Percentiles rank a stretch among this genome's conserved stretches.
phyloP scores from a whole-genome alignment of 2,797 vertebrate genomes.

The Graptemys geographica region DNA sequence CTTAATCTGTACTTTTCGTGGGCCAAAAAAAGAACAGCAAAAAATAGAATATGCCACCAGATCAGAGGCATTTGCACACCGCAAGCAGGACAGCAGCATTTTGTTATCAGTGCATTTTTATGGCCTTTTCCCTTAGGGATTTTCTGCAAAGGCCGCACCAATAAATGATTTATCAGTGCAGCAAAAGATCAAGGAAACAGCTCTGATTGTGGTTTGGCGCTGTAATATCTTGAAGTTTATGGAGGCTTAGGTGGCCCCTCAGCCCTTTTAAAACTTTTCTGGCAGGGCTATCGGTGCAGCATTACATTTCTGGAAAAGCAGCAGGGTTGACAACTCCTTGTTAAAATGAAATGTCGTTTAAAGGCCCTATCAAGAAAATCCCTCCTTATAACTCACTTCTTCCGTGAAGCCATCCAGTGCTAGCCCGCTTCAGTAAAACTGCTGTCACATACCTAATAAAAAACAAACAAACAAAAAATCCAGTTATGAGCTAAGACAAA shows the following conservation, averaged over 20 bases:
- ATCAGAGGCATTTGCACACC: neutral
- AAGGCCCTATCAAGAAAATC: slow-evolving; percentile 64
- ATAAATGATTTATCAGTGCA: slow-evolving; percentile 67
- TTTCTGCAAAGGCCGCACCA: slow-evolving; percentile 15
- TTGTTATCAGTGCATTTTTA: slow-evolving; percentile 42
- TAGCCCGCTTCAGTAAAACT: neutral
- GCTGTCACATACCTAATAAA: neutral
- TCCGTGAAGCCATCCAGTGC: slow-evolving; percentile 6
- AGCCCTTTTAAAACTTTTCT: slow-evolving; percentile 66
- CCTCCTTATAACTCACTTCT: slow-evolving; percentile 22
- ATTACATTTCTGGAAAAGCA: slow-evolving; percentile 55
- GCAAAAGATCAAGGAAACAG: slow-evolving; percentile 44
- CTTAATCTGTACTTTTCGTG: neutral
- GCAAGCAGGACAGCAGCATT: slow-evolving; percentile 33
- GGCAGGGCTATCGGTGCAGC: slow-evolving; percentile 32
- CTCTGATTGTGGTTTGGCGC: neutral
- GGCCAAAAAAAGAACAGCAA: neutral
- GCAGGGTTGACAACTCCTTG: slow-evolving; percentile 41
- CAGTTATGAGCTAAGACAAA: neutral
- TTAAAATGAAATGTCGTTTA: slow-evolving; percentile 73
- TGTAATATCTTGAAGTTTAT: slow-evolving; percentile 67
- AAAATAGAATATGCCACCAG: accelerated
- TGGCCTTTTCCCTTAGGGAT: neutral
- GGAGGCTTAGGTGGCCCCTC: slow-evolving; percentile 64
- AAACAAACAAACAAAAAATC: neutral